Evolutionary conservation across 2,888 invertebrate genomes (phyloP).

Genomic region (Barypeithes pellucidus): DNA sequence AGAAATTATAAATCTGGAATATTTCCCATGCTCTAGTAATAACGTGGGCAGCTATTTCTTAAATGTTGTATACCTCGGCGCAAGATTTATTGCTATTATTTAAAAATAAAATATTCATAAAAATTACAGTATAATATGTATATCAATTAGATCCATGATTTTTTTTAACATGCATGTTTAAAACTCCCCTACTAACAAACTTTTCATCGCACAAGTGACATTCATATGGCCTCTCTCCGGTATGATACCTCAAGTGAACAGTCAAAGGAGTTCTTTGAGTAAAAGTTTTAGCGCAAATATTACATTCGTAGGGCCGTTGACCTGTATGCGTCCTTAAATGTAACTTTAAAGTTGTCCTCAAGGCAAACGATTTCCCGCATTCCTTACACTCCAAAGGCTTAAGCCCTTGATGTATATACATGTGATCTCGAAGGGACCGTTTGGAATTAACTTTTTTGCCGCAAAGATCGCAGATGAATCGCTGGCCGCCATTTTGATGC

Average conservation of each 20-base stretch:
- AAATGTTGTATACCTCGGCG: too few species aligned
- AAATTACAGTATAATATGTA: too few species aligned
- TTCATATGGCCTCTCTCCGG: slow-evolving; percentile 63
- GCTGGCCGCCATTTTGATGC: slow-evolving; percentile 62
- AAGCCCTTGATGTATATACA: slow-evolving; percentile 67
- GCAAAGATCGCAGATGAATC: slow-evolving; percentile 63
- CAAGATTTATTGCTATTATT: too few species aligned
- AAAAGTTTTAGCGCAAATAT: slow-evolving; percentile 63
- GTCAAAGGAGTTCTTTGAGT: slow-evolving; percentile 63
- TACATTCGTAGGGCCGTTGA: slow-evolving; percentile 65
- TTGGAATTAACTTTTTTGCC: slow-evolving; percentile 64
- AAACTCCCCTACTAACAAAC: slow-evolving; percentile 63
- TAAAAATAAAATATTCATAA: too few species aligned
- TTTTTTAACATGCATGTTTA: slow-evolving; percentile 61
- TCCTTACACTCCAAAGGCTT: slow-evolving; percentile 65
- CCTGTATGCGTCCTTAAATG: slow-evolving; percentile 69
- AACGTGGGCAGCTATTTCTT: too few species aligned
- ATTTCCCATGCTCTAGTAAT: too few species aligned
- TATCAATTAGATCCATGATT: slow-evolving; percentile 55
- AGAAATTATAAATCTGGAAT: too few species aligned
- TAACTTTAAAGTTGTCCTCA: slow-evolving; percentile 66
- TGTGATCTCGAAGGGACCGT: slow-evolving; percentile 64
- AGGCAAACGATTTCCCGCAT: slow-evolving; percentile 68
- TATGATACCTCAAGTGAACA: slow-evolving; percentile 63
- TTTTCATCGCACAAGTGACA: slow-evolving; percentile 62